Conservation (phyloP, 1,140 invertebrate species). For the Drosophila sulfurigaster region DNA sequence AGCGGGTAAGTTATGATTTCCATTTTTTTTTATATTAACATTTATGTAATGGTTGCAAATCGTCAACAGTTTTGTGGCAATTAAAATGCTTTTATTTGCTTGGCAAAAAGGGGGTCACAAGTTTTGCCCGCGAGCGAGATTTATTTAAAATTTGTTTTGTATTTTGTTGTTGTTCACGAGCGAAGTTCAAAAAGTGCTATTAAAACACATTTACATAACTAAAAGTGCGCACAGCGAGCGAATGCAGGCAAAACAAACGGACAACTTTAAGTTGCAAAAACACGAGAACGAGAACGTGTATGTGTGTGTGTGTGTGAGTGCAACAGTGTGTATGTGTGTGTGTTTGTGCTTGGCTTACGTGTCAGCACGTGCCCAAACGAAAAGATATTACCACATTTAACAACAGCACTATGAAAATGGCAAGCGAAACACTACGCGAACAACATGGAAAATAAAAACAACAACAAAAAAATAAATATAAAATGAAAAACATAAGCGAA, state of each 20-base stretch:
- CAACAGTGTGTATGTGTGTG: constrained; percentile 5
- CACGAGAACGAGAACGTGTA: constrained; percentile 9
- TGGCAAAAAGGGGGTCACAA: constrained; percentile 13
- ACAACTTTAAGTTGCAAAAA: constrained; percentile 43
- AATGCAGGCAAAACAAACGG: constrained; percentile 35
- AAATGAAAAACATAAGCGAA: background rate
- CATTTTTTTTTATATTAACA: background rate
- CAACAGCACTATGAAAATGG: constrained; percentile 38
- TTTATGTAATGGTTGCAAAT: constrained; percentile 20
- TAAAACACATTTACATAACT: constrained; percentile 64
- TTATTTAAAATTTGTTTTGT: constrained; percentile 27
- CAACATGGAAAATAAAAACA: background rate
- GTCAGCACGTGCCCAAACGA: constrained; percentile 57
- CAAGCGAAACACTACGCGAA: constrained; percentile 25
- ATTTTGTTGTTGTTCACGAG: constrained; percentile 13
- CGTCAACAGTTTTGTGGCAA: constrained; percentile 42
- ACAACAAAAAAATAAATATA: constrained; percentile 6
- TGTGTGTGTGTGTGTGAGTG: constrained; percentile 1
- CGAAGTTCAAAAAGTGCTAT: constrained; percentile 55
- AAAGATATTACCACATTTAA: constrained; percentile 59
- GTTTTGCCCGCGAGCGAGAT: constrained; percentile 22
- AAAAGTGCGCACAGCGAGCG: constrained; percentile 53
- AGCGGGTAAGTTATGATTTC: constrained; percentile 87
- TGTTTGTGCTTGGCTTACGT: constrained; percentile 41
- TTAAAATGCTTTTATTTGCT: constrained; percentile 47